Evolutionary conservation across 2,888 invertebrate species (phyloP), one percentile per base, ranked within the genome.

Genomic region (Ferrisia virgata): DNA sequence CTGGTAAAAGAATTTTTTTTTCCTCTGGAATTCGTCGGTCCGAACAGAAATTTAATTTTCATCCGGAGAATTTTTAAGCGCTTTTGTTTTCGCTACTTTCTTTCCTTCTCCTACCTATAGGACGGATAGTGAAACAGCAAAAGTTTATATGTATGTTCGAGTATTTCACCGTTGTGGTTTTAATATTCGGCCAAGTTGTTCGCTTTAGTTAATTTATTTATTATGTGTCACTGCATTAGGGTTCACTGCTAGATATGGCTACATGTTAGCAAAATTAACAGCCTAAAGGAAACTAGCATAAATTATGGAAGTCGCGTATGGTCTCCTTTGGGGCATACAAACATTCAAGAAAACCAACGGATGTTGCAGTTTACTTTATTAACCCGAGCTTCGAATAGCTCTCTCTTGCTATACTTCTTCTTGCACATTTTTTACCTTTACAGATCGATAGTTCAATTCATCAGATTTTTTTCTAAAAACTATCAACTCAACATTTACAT

Each of bases 151-250:
- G 58, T 64, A 25, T 64, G 58, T 25, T n/a, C n/a, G n/a, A n/a
- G 58, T 64, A 64, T 22, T 64, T 72, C 28, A 72, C 33, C 72
- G 72, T 72, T 72, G 72, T n/a, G 72, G 72, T 72, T 72, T 72
- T 72, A 72, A 72, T 72, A 72, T 72, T 72, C 33, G 72, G 31
- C 33, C 33, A 72, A 72, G 72, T 33, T 72, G 31, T n/a, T 72
- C 72, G 72, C 72, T 72, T 15, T 72, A 72, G 72, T 72, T 72
- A 72, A 72, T 72, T 72, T 72, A 72, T 72, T 72, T 72, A 72
- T 33, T 72, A 72, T 72, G 33, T 72, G 72, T 72, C 72, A 33
- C 72, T 72, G 72, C 33, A 72, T 72, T 72, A 33, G 72, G 33
- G 33, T 31, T n/a, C n/a, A 33, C 33, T 3, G 11, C 2, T 13